phyloP scores from a whole-genome alignment of 2,888 invertebrate species.

The Apodemia zela region DNA sequence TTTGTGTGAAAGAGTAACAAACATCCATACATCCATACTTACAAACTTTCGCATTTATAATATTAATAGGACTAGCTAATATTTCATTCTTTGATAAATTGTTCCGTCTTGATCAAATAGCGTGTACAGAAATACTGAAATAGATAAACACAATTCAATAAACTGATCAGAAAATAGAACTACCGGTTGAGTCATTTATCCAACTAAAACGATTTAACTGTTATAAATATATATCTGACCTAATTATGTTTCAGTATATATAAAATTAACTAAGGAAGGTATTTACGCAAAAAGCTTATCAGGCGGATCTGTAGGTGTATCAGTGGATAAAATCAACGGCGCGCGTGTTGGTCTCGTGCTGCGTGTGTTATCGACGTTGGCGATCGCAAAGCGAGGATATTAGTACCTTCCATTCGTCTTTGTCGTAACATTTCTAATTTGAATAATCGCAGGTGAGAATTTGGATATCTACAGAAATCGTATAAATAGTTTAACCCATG shows the following conservation, averaged over 20 bases:
- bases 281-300: conserved; percentile 79
- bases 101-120: not conserved
- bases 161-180: conserved; percentile 5
- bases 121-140: not conserved
- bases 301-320: conserved; percentile 70
- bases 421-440: conserved; percentile 78
- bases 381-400: conserved; percentile 72
- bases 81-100: not conserved
- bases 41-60: no score
- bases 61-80: no score
- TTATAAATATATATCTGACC: conserved; percentile 18
- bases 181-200: conserved; percentile 5
- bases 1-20: no score
- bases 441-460: conserved; percentile 79
- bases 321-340: conserved; percentile 63
- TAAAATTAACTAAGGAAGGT: conserved; percentile 56
- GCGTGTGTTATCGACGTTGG: conserved; percentile 57
- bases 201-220: conserved; percentile 5
- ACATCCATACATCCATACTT: no score
- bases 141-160: conserved; percentile 4
- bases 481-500: no score
- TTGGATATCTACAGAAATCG: not conserved
- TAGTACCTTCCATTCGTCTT: conserved; percentile 78
- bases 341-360: conserved; percentile 63
- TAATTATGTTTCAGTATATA: conserved; percentile 34